These are phyloP conservation scores for Yponomeuta cagnagella DNA, from an alignment of 2,888 invertebrate genomes.

Conservation along the genomic window DNA sequence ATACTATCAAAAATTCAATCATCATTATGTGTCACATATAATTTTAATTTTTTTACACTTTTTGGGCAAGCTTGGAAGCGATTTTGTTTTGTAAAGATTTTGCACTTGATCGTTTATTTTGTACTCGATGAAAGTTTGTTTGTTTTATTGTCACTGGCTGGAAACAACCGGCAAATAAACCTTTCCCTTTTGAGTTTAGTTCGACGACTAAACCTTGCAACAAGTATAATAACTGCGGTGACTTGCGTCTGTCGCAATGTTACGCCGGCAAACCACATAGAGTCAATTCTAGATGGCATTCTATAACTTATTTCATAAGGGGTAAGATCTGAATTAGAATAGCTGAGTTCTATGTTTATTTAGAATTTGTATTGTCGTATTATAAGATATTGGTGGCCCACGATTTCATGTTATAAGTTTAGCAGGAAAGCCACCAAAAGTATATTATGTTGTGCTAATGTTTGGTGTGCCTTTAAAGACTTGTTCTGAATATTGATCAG, in stretches of 20 bases:
- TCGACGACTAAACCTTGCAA: conserved; percentile 61
- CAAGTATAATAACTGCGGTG: conserved; percentile 65
- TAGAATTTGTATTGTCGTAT: neutral
- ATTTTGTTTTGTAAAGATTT: neutral
- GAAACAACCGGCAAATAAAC: conserved; percentile 23
- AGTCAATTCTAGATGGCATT: conserved; percentile 14
- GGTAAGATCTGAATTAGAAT: conserved; percentile 29
- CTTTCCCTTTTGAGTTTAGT: conserved; percentile 62
- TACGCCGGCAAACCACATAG: conserved; percentile 12
- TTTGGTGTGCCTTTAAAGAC: neutral
- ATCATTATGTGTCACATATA: neutral
- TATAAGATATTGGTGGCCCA: neutral
- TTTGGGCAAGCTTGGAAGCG: neutral
- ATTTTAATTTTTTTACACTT: neutral
- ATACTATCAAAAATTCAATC: neutral
- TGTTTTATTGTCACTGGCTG: neutral
- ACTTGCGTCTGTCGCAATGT: conserved; percentile 61
- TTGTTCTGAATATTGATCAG: conserved; percentile 8
- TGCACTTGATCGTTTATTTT: neutral
- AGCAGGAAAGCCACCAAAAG: neutral
- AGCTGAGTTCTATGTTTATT: neutral
- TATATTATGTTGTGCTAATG: neutral
- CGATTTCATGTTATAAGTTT: neutral
- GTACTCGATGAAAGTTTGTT: neutral
- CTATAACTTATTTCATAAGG: conserved; percentile 23